Conservation (phyloP, 2,888 invertebrate genomes). For the Diabrotica balteata region DNA sequence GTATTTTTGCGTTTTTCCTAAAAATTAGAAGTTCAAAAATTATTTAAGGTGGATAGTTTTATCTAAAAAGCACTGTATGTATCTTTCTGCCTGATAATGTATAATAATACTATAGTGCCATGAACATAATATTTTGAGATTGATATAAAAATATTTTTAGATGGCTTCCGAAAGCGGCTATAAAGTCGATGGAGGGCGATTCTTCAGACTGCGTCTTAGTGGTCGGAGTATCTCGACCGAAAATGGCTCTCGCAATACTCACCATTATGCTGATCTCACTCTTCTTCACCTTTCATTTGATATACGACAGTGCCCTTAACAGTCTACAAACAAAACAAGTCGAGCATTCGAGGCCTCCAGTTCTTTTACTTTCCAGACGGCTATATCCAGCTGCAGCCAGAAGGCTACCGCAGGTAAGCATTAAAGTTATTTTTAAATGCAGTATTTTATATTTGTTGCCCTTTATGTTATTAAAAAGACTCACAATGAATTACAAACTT, state of each 20-base stretch:
- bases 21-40: no score
- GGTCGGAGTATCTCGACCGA: conserved; percentile 84
- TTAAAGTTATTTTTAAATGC: background rate
- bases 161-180: conserved; percentile 84
- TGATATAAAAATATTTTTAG: conserved; percentile 56
- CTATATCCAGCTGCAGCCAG: conserved; percentile 69
- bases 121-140: no score
- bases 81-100: no score
- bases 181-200: conserved; percentile 84
- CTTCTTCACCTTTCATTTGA: conserved; percentile 84
- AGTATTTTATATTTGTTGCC: no score
- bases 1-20: no score
- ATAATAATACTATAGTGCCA: no score
- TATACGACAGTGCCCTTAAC: conserved; percentile 85
- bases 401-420: conserved; percentile 66
- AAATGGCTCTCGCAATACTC: conserved; percentile 81
- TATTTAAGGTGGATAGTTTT: no score
- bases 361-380: conserved; percentile 56
- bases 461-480: no score
- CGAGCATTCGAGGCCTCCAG: conserved; percentile 53
- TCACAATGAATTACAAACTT: no score
- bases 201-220: conserved; percentile 85
- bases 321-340: conserved; percentile 69
- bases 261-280: conserved; percentile 81
- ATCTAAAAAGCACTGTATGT: no score